phyloP scores from a whole-genome alignment of 2,113 vertebrate species.

The Paratilapia polleni region DNA sequence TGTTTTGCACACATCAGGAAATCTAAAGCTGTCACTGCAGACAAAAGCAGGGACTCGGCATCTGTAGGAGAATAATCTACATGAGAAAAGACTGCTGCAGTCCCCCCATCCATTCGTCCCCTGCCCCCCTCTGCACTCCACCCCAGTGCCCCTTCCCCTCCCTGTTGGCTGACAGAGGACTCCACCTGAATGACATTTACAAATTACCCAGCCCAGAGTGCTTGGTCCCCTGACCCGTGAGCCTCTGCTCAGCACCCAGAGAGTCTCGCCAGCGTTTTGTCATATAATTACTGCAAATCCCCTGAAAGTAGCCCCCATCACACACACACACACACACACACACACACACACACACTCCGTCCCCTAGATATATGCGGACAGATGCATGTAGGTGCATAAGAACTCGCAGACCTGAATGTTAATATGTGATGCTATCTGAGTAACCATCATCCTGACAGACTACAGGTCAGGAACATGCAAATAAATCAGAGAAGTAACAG shows the following conservation, averaged over 20 bases:
- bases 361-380: constrained; percentile 8
- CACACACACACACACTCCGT: background rate
- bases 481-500: background rate
- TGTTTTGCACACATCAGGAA: constrained; percentile 35
- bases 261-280: constrained; percentile 98
- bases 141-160: constrained; percentile 45
- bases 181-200: constrained; percentile 98
- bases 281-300: constrained; percentile 99
- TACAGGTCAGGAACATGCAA: background rate
- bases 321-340: constrained; percentile 40
- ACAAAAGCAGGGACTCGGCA: constrained; percentile 48
- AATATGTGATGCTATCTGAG: constrained; percentile 80
- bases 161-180: constrained; percentile 83
- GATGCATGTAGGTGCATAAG: constrained; percentile 41
- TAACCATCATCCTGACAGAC: constrained; percentile 10
- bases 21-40: constrained; percentile 19
- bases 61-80: constrained; percentile 77
- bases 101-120: constrained; percentile 58
- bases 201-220: constrained; percentile 98
- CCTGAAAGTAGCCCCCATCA: constrained; percentile 89
- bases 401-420: constrained; percentile 85
- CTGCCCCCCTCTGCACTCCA: constrained; percentile 46
- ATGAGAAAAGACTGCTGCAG: constrained; percentile 81
- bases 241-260: constrained; percentile 94
- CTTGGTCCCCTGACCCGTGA: constrained; percentile 96